Base-by-base conservation (phyloP, 2,113 vertebrate species). In the Rhinoderma darwinii region DNA sequence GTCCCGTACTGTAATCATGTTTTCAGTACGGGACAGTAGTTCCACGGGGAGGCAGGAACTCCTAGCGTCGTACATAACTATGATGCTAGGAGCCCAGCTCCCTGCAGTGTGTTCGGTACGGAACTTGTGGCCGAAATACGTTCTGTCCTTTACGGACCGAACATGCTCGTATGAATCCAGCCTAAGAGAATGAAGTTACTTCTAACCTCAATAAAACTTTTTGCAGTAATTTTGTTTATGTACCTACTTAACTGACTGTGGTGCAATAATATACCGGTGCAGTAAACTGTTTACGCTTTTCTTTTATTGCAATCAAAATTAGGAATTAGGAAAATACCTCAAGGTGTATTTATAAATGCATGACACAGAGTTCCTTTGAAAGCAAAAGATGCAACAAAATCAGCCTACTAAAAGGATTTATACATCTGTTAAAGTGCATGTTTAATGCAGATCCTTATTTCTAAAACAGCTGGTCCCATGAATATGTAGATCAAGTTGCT, bases 261-360 rank as follows among this genome's bases (percentile, higher is more conserved):
- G 22, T 32, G 20, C 27, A 51, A 72, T 37, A 50, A 18, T 32
- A 44, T 72, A 73, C 30, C 17, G 22, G 20, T n/a, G 15, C 82
- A 73, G 25, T 84, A 73, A 84, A 44, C 35, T 84, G 72, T 84
- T 84, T 84, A 76, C 44, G 25, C 6, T 70, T 56, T 84, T 76
- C 51, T 18, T 22, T 84, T 61, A 84, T 76, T 75, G 56, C 43
- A 79, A 37, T 79, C 9, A 51, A 20, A 68, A 32, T 79, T 75
- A 51, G 3, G 18, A 86, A 51, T 79, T 37, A 35, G 30, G 39
- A 44, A 75, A 15, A 56, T 76, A 84, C 83, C 72, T 84, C 39
- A 61, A 73, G 83, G 83, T 74, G 63, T 84, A 76, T 75, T 84
- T 84, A 84, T 56, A 84, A 84, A 84, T 84, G 83, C 56, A 84